phyloP scores from a whole-genome alignment of 2,113 vertebrate species.

The Neomonachus schauinslandi region DNA sequence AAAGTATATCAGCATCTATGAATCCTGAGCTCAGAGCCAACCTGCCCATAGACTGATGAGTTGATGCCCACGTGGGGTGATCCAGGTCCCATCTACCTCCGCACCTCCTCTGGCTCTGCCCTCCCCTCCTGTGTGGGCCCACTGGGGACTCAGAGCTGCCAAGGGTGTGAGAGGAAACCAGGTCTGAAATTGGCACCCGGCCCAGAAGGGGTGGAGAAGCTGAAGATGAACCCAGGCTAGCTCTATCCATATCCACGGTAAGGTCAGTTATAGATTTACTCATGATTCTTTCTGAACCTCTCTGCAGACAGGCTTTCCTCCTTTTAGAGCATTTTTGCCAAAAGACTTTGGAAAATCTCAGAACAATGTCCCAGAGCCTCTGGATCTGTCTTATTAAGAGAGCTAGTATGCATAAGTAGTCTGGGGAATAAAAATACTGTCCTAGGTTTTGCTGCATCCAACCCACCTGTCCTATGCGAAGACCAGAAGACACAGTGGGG shows the following conservation, averaged over 20 bases:
- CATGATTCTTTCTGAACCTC: neutral
- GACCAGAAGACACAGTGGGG: neutral
- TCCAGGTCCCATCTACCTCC: too few relatives aligned
- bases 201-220: neutral
- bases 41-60: neutral
- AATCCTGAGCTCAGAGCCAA: neutral
- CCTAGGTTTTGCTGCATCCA: neutral
- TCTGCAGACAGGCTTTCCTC: neutral
- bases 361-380: neutral
- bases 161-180: neutral
- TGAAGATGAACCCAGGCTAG: neutral
- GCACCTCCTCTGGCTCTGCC: neutral
- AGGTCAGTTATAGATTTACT: neutral
- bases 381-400: neutral
- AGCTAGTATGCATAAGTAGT: neutral
- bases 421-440: neutral
- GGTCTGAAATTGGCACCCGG: neutral
- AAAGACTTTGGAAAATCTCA: neutral
- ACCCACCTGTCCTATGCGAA: neutral
- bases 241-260: neutral
- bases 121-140: neutral
- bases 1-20: neutral
- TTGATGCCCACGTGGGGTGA: fast-evolving
- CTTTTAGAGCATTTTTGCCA: neutral
- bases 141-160: neutral